phyloP scores from a whole-genome alignment of 2,888 invertebrate species.

The Ceratothoa steindachneri region DNA sequence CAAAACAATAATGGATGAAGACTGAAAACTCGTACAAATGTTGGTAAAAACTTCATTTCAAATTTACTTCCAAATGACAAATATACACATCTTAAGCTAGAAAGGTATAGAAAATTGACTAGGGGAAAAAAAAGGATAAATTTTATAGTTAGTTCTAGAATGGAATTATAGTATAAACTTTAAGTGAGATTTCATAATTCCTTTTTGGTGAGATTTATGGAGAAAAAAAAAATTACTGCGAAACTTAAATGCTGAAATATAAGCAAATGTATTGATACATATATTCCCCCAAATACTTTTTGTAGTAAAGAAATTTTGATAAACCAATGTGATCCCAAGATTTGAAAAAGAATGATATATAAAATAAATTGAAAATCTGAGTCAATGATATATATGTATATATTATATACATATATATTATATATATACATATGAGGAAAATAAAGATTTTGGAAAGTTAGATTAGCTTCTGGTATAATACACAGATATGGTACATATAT shows the following conservation, averaged over 20 bases:
- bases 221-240: no score
- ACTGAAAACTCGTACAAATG: background rate
- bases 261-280: background rate
- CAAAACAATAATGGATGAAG: background rate
- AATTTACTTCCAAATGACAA: background rate
- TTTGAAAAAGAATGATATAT: background rate
- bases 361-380: no score
- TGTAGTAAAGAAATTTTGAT: no score
- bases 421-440: background rate
- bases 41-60: background rate
- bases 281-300: no score
- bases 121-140: background rate
- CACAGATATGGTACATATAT: background rate
- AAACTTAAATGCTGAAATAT: background rate
- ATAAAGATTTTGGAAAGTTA: background rate
- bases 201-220: no score
- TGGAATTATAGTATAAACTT: no score
- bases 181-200: no score
- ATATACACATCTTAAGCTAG: background rate
- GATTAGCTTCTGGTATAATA: background rate
- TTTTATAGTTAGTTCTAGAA: background rate
- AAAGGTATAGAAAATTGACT: background rate
- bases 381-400: background rate
- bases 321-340: no score
- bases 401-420: background rate